Conservation (phyloP, 2,888 invertebrate species). For the Malthinus flaveolus region DNA sequence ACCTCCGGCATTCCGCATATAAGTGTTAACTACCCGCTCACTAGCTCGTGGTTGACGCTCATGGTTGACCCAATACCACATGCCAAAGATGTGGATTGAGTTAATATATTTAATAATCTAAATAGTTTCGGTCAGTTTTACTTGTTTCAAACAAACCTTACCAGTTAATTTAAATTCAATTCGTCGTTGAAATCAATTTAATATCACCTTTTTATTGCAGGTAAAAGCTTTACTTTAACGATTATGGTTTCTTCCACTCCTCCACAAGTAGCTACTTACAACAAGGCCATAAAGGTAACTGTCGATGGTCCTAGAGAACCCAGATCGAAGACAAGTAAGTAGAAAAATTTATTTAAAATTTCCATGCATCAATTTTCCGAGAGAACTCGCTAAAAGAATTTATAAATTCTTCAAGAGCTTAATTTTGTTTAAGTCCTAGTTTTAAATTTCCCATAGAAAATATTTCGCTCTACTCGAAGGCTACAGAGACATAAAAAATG, state of each 20-base stretch:
- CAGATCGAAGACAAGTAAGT: constrained; percentile 89
- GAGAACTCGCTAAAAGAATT: neutral
- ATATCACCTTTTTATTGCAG: constrained; percentile 61
- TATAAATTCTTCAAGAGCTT: too few species aligned
- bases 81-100: constrained; percentile 31
- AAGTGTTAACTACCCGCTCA: constrained; percentile 36
- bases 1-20: constrained; percentile 46
- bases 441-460: too few species aligned
- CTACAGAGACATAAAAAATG: too few species aligned
- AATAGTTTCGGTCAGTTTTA: constrained; percentile 11
- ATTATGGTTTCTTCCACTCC: constrained; percentile 94
- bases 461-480: too few species aligned
- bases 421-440: too few species aligned
- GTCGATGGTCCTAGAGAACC: constrained; percentile 97
- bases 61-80: constrained; percentile 31
- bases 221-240: constrained; percentile 96
- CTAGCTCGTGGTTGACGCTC: constrained; percentile 30
- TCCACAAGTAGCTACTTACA: constrained; percentile 94
- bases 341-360: constrained; percentile 23
- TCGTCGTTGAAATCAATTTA: neutral
- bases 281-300: constrained; percentile 96
- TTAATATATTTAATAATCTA: constrained; percentile 27
- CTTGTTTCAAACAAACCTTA: neutral
- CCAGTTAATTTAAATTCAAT: too few species aligned
- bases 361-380: neutral